These are phyloP conservation scores for Oreochromis tanganicae DNA, from an alignment of 2,113 vertebrate genomes.

Conservation along the genomic window DNA sequence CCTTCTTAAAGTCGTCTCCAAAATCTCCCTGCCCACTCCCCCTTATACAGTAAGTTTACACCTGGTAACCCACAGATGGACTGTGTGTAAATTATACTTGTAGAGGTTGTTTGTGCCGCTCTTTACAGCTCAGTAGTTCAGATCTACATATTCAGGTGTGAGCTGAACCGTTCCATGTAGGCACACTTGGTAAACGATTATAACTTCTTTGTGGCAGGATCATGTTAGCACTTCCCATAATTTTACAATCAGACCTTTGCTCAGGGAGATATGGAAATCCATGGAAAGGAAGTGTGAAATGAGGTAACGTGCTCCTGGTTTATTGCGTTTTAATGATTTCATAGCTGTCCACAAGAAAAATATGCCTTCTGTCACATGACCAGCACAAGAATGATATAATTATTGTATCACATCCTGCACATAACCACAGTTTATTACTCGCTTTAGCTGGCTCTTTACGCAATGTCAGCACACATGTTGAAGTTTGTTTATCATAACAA, in stretches of 20 bases:
- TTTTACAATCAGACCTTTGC: constrained; percentile 57
- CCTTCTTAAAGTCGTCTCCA: constrained; percentile 89
- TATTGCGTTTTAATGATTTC: background rate
- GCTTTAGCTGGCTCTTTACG: background rate
- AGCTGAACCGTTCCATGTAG: background rate
- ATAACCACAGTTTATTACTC: background rate
- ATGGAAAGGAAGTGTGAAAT: background rate
- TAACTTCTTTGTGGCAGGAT: background rate
- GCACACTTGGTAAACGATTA: background rate
- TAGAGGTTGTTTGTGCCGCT: background rate
- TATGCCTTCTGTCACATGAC: background rate
- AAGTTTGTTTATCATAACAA: background rate
- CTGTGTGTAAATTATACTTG: background rate
- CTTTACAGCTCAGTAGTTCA: background rate
- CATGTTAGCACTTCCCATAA: constrained; percentile 19
- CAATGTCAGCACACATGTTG: background rate
- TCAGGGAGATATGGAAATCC: constrained; percentile 48
- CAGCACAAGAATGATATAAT: background rate
- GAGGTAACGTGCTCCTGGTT: background rate
- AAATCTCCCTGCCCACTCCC: constrained; percentile 92
- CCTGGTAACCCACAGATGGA: background rate
- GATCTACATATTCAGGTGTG: background rate
- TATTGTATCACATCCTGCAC: background rate
- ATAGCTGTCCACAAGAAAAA: background rate
- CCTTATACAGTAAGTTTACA: constrained; percentile 93